Percentiles rank a stretch among this genome's conserved stretches.
phyloP scores from a whole-genome alignment of 2,888 invertebrate genomes.

The Pterobdella sp. region DNA sequence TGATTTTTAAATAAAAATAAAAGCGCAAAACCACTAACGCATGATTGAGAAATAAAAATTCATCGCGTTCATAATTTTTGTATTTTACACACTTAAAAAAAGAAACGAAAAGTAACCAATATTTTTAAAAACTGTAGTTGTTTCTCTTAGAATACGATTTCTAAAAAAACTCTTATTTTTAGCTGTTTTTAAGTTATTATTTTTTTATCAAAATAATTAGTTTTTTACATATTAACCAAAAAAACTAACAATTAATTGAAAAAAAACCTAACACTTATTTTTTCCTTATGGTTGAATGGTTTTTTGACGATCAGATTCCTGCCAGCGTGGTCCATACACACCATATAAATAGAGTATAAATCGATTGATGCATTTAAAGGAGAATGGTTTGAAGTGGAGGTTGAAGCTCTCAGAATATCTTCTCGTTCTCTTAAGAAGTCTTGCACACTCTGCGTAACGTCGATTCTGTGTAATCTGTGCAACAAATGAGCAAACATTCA shows the following conservation, averaged over 20 bases:
- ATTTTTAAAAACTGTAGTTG: too few relatives aligned
- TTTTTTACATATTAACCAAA: too few relatives aligned
- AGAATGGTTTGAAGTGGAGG: background rate
- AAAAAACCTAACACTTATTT: background rate
- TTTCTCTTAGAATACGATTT: too few relatives aligned
- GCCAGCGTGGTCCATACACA: background rate
- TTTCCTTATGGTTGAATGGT: background rate
- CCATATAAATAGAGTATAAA: background rate
- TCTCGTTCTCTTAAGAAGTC: background rate
- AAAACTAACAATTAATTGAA: background rate
- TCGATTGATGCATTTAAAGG: background rate
- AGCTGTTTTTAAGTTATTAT: too few relatives aligned
- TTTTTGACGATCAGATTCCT: background rate
- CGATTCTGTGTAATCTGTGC: background rate
- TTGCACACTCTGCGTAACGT: slow-evolving; percentile 7
- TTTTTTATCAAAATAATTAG: too few relatives aligned
- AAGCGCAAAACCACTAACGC: too few relatives aligned
- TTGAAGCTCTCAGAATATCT: background rate
- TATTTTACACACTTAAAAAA: too few relatives aligned
- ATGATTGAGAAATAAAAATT: too few relatives aligned
- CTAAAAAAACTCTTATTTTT: too few relatives aligned
- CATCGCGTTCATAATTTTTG: too few relatives aligned
- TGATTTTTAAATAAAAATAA: too few relatives aligned
- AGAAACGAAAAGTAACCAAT: too few relatives aligned
- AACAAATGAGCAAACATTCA: background rate